A percentile compares a stretch with the other conserved stretches of the same genome.
phyloP scores from a whole-genome alignment of 2,113 vertebrate genomes.

The Scomber japonicus region DNA sequence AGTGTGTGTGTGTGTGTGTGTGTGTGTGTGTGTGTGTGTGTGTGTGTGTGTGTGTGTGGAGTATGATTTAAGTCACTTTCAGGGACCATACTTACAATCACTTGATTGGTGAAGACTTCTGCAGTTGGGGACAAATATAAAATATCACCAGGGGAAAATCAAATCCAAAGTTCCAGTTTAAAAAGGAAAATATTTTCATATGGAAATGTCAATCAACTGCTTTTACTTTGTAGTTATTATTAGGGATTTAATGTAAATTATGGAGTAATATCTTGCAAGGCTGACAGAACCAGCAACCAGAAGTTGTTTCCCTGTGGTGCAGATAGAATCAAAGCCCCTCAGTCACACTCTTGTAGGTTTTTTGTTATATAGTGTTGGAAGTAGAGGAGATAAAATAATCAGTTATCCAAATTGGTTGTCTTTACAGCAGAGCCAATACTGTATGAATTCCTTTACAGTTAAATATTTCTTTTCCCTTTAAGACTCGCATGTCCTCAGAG shows the following conservation, averaged over 20 bases:
- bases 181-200: neutral
- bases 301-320: neutral
- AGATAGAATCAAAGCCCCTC: neutral
- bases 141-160: neutral
- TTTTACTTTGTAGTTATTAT: constrained; percentile 18
- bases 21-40: neutral
- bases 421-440: too few species aligned
- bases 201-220: neutral
- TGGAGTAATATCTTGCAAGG: neutral
- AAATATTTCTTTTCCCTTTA: too few species aligned
- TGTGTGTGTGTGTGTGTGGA: neutral
- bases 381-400: too few species aligned
- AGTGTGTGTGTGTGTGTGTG: neutral
- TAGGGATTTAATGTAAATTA: constrained; percentile 12
- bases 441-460: too few species aligned
- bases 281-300: neutral
- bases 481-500: too few species aligned
- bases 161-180: neutral
- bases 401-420: too few species aligned
- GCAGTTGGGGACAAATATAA: too few species aligned
- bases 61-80: too few species aligned
- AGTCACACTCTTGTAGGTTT: neutral
- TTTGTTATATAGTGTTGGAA: too few species aligned
- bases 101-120: too few species aligned
- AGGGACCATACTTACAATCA: too few species aligned